Conservation (phyloP, 1,140 invertebrate species). For the Orussus abietinus region DNA sequence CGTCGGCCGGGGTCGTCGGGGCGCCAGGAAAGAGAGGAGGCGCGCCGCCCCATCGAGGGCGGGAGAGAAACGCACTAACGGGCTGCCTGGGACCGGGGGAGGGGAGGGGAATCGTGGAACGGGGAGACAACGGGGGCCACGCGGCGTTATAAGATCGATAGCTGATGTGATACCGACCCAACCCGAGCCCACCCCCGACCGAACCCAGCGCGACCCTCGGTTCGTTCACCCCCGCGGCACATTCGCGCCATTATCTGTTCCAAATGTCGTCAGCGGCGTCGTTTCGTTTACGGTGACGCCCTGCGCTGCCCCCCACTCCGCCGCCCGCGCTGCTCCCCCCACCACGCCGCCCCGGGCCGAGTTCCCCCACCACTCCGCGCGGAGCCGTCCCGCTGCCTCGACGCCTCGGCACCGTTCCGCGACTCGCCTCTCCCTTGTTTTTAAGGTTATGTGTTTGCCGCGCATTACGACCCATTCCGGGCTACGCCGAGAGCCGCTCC, state of each 20-base stretch:
- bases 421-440: conserved; percentile 31
- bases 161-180: conserved; percentile 48
- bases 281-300: conserved; percentile 45
- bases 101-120: conserved; percentile 13
- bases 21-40: conserved; percentile 22
- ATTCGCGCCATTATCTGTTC: conserved; percentile 54
- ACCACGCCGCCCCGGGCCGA: background rate
- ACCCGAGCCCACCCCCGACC: conserved; percentile 32
- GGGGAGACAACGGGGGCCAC: conserved; percentile 28
- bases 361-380: background rate
- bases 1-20: conserved; percentile 1
- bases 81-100: background rate
- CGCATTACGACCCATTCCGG: conserved; percentile 38
- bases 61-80: background rate
- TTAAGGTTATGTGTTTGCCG: conserved; percentile 41
- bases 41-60: conserved; percentile 2
- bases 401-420: conserved; percentile 10
- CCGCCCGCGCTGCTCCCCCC: background rate
- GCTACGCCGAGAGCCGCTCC: conserved; percentile 1
- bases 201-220: conserved; percentile 43
- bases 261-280: conserved; percentile 51
- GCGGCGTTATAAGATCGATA: conserved; percentile 49
- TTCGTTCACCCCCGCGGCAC: conserved; percentile 52
- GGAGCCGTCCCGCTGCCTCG: conserved; percentile 7
- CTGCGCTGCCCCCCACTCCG: conserved; percentile 8